Base-by-base conservation (phyloP, 2,888 invertebrate genomes). In the Brachypterus glaber region DNA sequence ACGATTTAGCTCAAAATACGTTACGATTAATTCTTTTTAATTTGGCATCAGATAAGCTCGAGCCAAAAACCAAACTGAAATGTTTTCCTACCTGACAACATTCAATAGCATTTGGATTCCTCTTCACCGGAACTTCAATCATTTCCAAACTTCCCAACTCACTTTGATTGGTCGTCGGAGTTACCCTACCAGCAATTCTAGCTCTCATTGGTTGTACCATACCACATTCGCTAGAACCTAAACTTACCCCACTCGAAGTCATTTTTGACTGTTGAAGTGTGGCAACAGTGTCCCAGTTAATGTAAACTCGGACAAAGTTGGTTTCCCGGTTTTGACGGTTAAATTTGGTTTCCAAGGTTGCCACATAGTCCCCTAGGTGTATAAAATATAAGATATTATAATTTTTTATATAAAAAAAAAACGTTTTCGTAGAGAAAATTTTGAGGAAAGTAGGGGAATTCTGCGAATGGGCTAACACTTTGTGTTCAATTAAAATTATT, bases 181-280 rank as follows among this genome's bases (percentile, higher is more conserved):
- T 83, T 1, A 82, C 82, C 52, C 79, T 68, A 1, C 82, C 83
- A 2, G 84, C 83, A 39, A 84, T 82, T 35, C 84, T 66, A 12
- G 79, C 80, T 40, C 78, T 65, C 71, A 79, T 75, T 1, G 74
- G 70, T 39, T 72, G 72, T 25, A 63, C 69, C 58, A 62, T 69
- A 30, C 63, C 64, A 47, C 63, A 66, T 45, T 66, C 63, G 1
- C 64, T 60, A 3, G 58, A 54, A 7, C 63, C 59, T 40, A 66
- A 50, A 49, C 63, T 60, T 13, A 61, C 49, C 51, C 69, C 52
- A 41, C 63, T 60, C 33, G 51, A 60, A 3, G 62, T 67, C 67
- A 66, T 66, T 53, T 66, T 67, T 1, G 65, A 65, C 40, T 67
- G 67, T 46, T 66, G 66, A 40, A 65, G 48, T 1, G 67, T 58